A percentile compares a stretch with the other conserved stretches of the same genome.
phyloP scores from a whole-genome alignment of 2,113 vertebrate species.

The Orientallactaga bullata region DNA sequence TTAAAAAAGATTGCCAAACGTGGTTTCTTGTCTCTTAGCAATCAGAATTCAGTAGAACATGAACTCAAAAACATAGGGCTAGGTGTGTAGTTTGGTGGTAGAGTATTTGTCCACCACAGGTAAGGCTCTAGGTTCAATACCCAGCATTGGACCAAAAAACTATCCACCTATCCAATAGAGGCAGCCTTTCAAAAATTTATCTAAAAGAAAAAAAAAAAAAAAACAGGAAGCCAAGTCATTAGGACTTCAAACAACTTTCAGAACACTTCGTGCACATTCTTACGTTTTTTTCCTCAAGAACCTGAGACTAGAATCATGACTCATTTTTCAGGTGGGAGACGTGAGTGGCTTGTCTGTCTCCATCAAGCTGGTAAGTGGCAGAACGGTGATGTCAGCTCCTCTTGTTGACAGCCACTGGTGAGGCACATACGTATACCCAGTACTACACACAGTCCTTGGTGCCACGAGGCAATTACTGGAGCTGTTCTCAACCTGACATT shows the following conservation, averaged over 20 bases:
- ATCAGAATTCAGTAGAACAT: background rate
- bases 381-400: background rate
- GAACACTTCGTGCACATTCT: background rate
- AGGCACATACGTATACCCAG: background rate
- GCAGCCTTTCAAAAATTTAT: background rate
- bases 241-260: background rate
- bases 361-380: background rate
- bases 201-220: background rate
- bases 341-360: background rate
- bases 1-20: background rate
- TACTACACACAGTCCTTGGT: background rate
- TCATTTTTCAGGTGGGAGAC: background rate
- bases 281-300: constrained; percentile 49
- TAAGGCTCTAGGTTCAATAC: background rate
- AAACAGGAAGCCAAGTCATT: background rate
- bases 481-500: background rate
- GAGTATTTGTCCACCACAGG: background rate
- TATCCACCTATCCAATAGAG: background rate
- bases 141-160: background rate
- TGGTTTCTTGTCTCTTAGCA: constrained; percentile 6
- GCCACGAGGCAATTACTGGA: background rate
- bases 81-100: background rate
- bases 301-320: background rate
- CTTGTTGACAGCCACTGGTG: background rate
- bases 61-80: background rate